phyloP scores from a whole-genome alignment of 2,888 invertebrate genomes.

The Acanthococcus lagerstroemiae region DNA sequence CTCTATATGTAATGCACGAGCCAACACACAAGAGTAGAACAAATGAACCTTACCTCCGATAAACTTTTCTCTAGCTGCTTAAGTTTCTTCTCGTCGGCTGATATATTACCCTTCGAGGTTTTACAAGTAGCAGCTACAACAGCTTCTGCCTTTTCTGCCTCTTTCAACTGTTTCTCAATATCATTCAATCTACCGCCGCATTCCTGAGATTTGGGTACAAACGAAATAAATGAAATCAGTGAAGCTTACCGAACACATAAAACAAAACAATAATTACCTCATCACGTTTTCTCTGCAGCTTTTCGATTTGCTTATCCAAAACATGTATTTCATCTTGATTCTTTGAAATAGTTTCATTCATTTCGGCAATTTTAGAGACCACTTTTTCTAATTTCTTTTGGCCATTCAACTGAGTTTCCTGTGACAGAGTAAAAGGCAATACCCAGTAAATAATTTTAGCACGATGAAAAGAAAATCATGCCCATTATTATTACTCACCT shows the following conservation, averaged over 20 bases:
- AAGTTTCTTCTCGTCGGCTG: conserved; percentile 57
- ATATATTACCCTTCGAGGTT: conserved; percentile 54
- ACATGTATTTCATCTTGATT: conserved; percentile 48
- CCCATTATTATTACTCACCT: conserved; percentile 40
- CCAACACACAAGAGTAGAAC: too few species aligned
- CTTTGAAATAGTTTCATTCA: conserved; percentile 47
- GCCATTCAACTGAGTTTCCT: neutral
- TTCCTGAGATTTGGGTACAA: conserved; percentile 46
- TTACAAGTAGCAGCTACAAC: conserved; percentile 53
- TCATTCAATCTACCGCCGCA: conserved; percentile 53
- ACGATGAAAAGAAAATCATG: too few species aligned
- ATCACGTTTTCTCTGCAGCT: conserved; percentile 24
- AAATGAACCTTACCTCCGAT: conserved; percentile 50
- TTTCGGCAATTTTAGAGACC: conserved; percentile 37
- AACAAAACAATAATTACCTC: conserved; percentile 15
- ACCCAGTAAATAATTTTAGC: too few species aligned
- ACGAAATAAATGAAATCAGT: neutral
- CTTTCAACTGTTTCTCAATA: conserved; percentile 54
- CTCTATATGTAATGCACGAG: too few species aligned
- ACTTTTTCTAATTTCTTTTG: conserved; percentile 17
- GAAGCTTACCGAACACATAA: neutral
- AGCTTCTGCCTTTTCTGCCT: conserved; percentile 57
- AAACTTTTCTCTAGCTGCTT: conserved; percentile 56
- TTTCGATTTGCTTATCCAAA: conserved; percentile 49
- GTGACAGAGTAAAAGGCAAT: too few species aligned